Conservation (phyloP, 2,888 invertebrate species). For the Cantharis nigra region DNA sequence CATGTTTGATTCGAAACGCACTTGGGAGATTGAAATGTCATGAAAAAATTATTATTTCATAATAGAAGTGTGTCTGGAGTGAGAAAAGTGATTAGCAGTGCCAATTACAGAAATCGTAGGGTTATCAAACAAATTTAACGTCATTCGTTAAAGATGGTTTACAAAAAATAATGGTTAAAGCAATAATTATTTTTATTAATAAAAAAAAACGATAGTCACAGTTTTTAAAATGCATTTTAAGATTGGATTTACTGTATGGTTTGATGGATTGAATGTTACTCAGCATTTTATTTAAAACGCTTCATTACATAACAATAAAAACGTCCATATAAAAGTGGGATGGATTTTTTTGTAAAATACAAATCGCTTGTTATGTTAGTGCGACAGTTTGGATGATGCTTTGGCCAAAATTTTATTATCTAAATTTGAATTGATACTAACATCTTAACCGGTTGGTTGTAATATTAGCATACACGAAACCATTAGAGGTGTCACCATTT, state of each 20-base stretch:
- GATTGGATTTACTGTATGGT: not conserved
- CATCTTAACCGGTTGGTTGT: constrained; percentile 18
- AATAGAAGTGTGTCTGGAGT: not conserved
- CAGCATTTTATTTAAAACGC: not conserved
- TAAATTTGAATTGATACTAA: constrained; percentile 23
- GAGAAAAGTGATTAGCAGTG: not conserved
- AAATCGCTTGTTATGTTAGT: constrained; percentile 10
- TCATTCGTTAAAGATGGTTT: not conserved
- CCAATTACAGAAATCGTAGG: not conserved
- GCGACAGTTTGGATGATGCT: constrained; percentile 6
- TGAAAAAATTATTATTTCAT: not conserved
- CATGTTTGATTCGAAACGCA: not conserved
- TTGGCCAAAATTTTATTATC: constrained; percentile 20
- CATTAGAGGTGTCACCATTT: constrained; percentile 30
- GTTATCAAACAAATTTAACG: not conserved
- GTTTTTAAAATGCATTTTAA: not conserved
- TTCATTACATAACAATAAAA: not conserved
- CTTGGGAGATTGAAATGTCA: not conserved
- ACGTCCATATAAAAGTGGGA: not conserved
- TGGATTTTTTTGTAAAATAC: constrained; percentile 7
- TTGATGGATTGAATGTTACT: not conserved
- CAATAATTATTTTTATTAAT: not conserved
- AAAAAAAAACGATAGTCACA: not conserved
- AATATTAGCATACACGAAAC: constrained; percentile 30
- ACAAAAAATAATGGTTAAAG: not conserved